Evolutionary conservation across 2,113 vertebrate genomes (phyloP).

Genomic region (human (Homo sapiens)): DNA sequence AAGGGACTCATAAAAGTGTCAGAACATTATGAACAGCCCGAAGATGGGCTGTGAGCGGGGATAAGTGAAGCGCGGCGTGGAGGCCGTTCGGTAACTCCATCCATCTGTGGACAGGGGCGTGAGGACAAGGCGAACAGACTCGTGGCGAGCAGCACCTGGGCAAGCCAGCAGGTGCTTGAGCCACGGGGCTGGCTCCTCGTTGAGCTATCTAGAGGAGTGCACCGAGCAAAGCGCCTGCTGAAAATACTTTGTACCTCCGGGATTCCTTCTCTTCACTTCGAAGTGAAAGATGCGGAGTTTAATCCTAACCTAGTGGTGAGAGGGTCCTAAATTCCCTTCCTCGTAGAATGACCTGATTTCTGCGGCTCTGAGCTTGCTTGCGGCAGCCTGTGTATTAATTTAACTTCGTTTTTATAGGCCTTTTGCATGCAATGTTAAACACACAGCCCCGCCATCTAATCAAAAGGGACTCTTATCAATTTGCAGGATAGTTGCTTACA

Average conservation of each 20-base stretch:
- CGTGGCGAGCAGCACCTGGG: not conserved
- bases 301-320: not conserved
- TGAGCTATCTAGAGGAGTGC: slow-evolving; percentile 75
- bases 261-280: not conserved
- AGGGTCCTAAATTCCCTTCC: not conserved
- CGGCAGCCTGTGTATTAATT: slow-evolving; percentile 70
- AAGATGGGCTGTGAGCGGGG: slow-evolving; percentile 84
- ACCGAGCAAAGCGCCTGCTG: slow-evolving; percentile 24
- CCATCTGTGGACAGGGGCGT: slow-evolving; percentile 78
- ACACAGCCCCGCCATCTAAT: slow-evolving; percentile 76
- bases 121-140: slow-evolving; percentile 73
- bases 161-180: slow-evolving; percentile 78
- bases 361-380: not conserved
- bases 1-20: slow-evolving; percentile 85
- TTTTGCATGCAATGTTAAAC: slow-evolving; percentile 76
- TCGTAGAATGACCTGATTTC: slow-evolving; percentile 64
- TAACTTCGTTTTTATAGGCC: slow-evolving; percentile 72
- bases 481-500: slow-evolving; percentile 77
- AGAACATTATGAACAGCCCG: slow-evolving; percentile 83
- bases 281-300: not conserved
- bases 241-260: slow-evolving; percentile 39
- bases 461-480: slow-evolving; percentile 78
- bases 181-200: slow-evolving; percentile 76
- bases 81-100: slow-evolving; percentile 83
- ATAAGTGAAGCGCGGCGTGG: slow-evolving; percentile 84